Percentiles rank a stretch among this genome's conserved stretches.
Conservation (phyloP, 1,140 invertebrate species). For the Latrodectus geometricus region DNA sequence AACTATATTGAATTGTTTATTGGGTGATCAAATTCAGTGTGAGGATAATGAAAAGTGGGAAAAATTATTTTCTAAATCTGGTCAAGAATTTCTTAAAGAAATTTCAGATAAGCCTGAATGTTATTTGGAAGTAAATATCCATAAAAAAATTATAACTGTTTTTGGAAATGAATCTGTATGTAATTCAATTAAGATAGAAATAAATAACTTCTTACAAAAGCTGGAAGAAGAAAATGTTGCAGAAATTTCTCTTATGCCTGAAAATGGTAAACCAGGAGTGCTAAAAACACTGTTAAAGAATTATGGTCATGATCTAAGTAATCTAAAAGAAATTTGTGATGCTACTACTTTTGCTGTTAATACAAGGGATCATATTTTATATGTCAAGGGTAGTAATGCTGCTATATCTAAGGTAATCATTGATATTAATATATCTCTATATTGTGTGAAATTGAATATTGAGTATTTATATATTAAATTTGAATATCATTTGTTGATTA, state of each 20-base stretch:
- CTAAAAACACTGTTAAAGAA: constrained; percentile 33
- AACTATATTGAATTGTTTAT: constrained; percentile 21
- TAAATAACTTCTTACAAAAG: constrained; percentile 26
- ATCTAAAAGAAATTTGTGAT: constrained; percentile 18
- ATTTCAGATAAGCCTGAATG: constrained; percentile 8
- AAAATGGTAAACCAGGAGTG: constrained; percentile 30
- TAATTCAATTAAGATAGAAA: constrained; percentile 17
- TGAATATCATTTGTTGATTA: too few relatives aligned
- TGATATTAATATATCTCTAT: too few relatives aligned
- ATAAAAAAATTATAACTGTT: constrained; percentile 33
- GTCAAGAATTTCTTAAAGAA: constrained; percentile 19
- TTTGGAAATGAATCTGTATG: constrained; percentile 34
- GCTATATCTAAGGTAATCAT: constrained; percentile 8
- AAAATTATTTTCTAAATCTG: constrained; percentile 36
- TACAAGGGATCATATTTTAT: constrained; percentile 11
- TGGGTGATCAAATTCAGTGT: constrained; percentile 46
- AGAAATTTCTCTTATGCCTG: constrained; percentile 25
- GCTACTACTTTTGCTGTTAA: constrained; percentile 23
- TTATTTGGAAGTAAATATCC: constrained; percentile 23
- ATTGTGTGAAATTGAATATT: too few relatives aligned
- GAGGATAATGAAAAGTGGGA: constrained; percentile 12
- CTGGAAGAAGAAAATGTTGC: constrained; percentile 13
- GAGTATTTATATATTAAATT: too few relatives aligned
- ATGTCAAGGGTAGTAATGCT: constrained; percentile 6
- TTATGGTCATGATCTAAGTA: constrained; percentile 29